A percentile compares a stretch with the other conserved stretches of the same genome.
Conservation (phyloP, 2,113 vertebrate species). For the Dromaius novaehollandiae region DNA sequence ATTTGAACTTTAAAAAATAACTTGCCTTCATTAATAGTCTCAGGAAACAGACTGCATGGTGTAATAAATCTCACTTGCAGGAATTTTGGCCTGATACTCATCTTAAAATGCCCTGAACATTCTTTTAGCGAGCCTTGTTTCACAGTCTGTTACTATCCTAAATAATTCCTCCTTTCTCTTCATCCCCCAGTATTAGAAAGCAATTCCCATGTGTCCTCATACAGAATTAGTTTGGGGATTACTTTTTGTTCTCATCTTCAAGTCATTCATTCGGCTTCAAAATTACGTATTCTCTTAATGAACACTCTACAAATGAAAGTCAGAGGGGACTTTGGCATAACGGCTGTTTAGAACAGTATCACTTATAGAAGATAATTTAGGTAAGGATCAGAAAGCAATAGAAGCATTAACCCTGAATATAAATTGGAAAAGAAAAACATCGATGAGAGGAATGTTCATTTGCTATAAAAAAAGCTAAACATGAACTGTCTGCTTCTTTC, state of each 20-base stretch:
- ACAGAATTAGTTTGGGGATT: not conserved
- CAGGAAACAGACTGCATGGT: conserved; percentile 22
- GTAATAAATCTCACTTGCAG: conserved; percentile 56
- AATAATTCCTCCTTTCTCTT: not conserved
- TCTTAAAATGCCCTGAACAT: conserved; percentile 18
- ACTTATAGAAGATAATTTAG: not conserved
- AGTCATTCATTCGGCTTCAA: not conserved
- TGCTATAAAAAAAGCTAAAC: not conserved
- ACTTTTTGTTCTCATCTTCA: not conserved
- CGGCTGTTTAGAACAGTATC: not conserved
- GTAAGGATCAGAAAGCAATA: not conserved
- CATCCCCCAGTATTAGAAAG: not conserved
- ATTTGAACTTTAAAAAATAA: conserved; percentile 60
- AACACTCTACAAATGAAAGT: not conserved
- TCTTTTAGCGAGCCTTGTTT: not conserved
- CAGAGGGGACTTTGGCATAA: not conserved
- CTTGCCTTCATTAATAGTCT: conserved; percentile 50
- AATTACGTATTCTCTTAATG: not conserved
- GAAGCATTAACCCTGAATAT: not conserved
- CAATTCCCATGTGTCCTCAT: not conserved
- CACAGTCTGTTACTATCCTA: not conserved
- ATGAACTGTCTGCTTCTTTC: not conserved
- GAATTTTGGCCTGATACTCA: conserved; percentile 59
- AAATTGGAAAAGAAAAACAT: not conserved
- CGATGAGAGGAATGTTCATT: not conserved